A percentile compares a stretch with the other conserved stretches of the same genome.
These are phyloP conservation scores for Liparis tanakae DNA, from an alignment of 2,797 vertebrate genomes.

Conservation along the genomic window DNA sequence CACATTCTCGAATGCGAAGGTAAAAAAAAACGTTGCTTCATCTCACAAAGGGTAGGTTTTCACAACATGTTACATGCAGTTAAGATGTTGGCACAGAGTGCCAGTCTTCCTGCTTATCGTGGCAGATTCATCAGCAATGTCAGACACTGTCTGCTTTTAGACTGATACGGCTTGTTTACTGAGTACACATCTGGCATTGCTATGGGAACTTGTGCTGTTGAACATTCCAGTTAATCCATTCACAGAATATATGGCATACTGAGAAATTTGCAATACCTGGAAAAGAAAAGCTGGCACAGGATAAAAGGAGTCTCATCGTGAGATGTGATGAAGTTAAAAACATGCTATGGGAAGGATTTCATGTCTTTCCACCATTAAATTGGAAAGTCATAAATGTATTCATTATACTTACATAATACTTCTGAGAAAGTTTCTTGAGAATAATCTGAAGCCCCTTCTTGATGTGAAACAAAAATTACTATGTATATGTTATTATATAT, in stretches of 20 bases:
- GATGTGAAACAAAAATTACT: too few species aligned
- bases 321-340: conserved; percentile 1
- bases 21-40: background rate
- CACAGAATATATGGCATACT: conserved; percentile 67
- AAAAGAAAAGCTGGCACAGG: conserved; percentile 19
- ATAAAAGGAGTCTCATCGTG: conserved; percentile 43
- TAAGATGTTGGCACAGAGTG: background rate
- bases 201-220: conserved; percentile 48
- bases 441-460: too few species aligned
- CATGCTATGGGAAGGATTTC: background rate
- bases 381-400: too few species aligned
- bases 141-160: conserved; percentile 42
- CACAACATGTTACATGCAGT: background rate
- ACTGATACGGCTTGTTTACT: conserved; percentile 69
- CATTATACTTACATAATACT: too few species aligned
- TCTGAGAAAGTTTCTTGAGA: too few species aligned
- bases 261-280: conserved; percentile 50
- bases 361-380: background rate
- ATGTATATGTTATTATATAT: too few species aligned
- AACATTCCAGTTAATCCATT: conserved; percentile 74
- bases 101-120: background rate
- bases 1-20: too few species aligned
- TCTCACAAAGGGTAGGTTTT: background rate
- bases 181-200: conserved; percentile 69
- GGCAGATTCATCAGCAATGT: conserved; percentile 11